Base-by-base conservation (phyloP, 92 coral and sea anemone species). In the Porites evermanni region DNA sequence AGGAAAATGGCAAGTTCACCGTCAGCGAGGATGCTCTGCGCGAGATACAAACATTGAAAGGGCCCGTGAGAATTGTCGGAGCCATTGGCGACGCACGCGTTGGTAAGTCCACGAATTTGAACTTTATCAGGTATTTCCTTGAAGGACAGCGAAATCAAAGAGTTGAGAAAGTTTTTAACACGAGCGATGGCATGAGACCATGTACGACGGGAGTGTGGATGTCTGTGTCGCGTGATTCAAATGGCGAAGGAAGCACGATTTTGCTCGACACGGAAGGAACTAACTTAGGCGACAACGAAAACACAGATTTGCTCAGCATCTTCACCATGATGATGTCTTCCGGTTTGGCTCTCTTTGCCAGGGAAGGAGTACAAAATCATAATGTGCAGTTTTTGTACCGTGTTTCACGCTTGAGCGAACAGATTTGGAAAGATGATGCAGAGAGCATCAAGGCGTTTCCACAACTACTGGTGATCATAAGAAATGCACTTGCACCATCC, bases 41-140 rank as follows among this genome's bases (percentile, higher is more conserved):
- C 11, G 60, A 76, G 16, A 65, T 88, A 12, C 74, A 24, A 17
- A 18, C 77, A 8, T 51, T 81, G 47, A 20, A 24, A 38, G 60
- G 58, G 16, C 88, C 84, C 6, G 81, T 88, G 24, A 88, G 63
- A 67, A 68, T 88, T 2, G 12, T 70, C 44, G 58, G 86, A 8
- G 96, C 92, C 1, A 81, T 93, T 75, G 96, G 96, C 1, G 96
- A 93, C 70, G 89, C 96, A 8, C 89, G 96, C 50, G 92, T 93
- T 4, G 96, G 96, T 8, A 93, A 93, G 75, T 93, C 96, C 17
- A 93, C 96, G 29, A 88, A 93, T 72, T 68, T 93, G 81, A 93
- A 93, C 78, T 71, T 91, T 47, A 53, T 91, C 24, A 83, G 82
- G 32, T 84, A 93, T 69, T 89, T 84, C 70, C 82, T 86, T 38